Base-by-base conservation (phyloP, 1,140 invertebrate species). In the Liolophura sinensis region DNA sequence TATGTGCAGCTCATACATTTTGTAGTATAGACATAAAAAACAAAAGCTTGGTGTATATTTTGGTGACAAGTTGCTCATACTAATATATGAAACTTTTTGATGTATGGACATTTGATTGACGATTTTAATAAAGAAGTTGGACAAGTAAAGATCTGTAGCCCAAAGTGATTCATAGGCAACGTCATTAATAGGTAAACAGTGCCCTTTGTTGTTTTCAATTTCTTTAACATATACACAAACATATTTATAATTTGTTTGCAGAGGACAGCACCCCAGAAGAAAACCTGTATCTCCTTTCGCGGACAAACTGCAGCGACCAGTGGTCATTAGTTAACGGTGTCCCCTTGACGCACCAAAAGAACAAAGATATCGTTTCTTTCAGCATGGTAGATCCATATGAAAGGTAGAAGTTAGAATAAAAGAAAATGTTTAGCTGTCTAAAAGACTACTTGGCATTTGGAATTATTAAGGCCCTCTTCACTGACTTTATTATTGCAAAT, bases 291-390 rank as follows among this genome's bases (percentile, higher is more conserved):
- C 56, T 78, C 52, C 47, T 76, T 14, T 25, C 54, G 1, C 62
- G 62, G 22, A 47, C 24, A 60, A 52, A 63, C 16, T 40, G 55
- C 11, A 64, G 20, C 14, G 64, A 68, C 12, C 20, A n/a, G 0
- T 78, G 77, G 77, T 67, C 51, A 7, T 62, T 62, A 11, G n/a
- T 68, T 40, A 25, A 46, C 14, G 65, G 74, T 22, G 60, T 73
- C 15, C 15, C 51, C 3, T 60, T 75, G 1, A 50, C 63, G n/a
- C 75, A 77, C 27, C 51, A 72, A n/a, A 77, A 73, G 62, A 77
- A 75, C 48, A 77, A 73, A 63, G 77, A 78, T 64, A 67, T 74
- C 54, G 73, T 76, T 12, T 64, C 64, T 16, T 72, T 78, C 63
- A 73, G 76, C 40, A 62, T 78, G 14, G 63, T 24, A 18, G 52